A percentile compares a stretch with the other conserved stretches of the same genome.
phyloP scores from a whole-genome alignment of 2,888 invertebrate genomes.

The Campoplex capitator region DNA sequence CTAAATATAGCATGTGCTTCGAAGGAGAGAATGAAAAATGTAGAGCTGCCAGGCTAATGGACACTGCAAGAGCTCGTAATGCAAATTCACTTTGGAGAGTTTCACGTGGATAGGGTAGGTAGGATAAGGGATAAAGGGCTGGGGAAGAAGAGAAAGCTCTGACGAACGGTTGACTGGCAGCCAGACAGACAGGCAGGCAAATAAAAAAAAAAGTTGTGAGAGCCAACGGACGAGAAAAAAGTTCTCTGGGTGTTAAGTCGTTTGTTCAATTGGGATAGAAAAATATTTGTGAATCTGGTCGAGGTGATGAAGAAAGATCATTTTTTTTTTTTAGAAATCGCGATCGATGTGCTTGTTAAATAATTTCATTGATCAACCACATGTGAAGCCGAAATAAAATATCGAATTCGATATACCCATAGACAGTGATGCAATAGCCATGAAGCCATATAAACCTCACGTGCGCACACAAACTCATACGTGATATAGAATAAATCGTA shows the following conservation, averaged over 20 bases:
- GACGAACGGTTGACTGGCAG: conserved; percentile 39
- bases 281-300: background rate
- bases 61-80: conserved; percentile 75
- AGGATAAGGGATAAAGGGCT: conserved; percentile 36
- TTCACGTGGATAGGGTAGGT: conserved; percentile 31
- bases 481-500: conserved; percentile 26
- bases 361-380: background rate
- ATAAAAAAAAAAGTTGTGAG: conserved; percentile 37
- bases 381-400: background rate
- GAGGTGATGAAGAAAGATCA: background rate
- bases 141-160: conserved; percentile 33
- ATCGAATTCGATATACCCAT: background rate
- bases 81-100: conserved; percentile 79
- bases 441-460: conserved; percentile 9
- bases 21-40: conserved; percentile 77
- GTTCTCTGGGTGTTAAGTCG: conserved; percentile 1
- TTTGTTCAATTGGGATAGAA: background rate
- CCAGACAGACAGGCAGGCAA: background rate
- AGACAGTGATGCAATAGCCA: background rate
- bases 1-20: conserved; percentile 32
- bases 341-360: background rate
- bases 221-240: conserved; percentile 7
- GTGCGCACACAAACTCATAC: background rate
- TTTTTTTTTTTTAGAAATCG: background rate
- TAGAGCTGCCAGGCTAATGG: conserved; percentile 77